These are phyloP conservation scores for Psix sp. DNA, from an alignment of 1,140 invertebrate genomes.

Conservation along the genomic window DNA sequence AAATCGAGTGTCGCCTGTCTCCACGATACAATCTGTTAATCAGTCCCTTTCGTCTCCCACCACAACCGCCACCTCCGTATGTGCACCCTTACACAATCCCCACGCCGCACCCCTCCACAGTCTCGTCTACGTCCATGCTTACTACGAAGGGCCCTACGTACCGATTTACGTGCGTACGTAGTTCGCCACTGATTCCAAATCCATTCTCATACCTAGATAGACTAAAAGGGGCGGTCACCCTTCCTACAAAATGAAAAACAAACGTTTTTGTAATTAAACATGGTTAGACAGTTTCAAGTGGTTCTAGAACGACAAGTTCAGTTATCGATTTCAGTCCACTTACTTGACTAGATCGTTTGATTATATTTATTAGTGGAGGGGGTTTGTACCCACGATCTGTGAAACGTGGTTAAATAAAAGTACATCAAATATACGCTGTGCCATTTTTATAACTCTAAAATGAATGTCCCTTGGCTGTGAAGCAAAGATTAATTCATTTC, in stretches of 20 bases:
- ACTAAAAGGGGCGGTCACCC: not conserved
- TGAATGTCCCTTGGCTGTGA: conserved; percentile 27
- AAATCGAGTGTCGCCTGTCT: conserved; percentile 76
- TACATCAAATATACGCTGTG: conserved; percentile 16
- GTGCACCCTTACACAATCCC: conserved; percentile 72
- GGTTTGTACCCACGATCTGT: too few relatives aligned
- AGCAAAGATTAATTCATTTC: conserved; percentile 24
- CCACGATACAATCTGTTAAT: conserved; percentile 76
- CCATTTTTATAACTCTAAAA: conserved; percentile 26
- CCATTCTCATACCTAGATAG: conserved; percentile 2
- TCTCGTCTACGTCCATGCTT: conserved; percentile 76
- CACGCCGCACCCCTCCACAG: conserved; percentile 73
- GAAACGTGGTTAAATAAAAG: too few relatives aligned
- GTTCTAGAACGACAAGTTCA: too few relatives aligned
- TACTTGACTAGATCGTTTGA: too few relatives aligned
- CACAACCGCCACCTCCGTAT: conserved; percentile 66
- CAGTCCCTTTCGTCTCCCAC: conserved; percentile 70
- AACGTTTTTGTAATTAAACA: conserved; percentile 12
- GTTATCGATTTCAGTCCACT: too few relatives aligned
- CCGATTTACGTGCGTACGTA: conserved; percentile 66
- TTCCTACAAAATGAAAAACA: not conserved
- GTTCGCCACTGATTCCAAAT: conserved; percentile 17
- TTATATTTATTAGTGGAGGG: too few relatives aligned
- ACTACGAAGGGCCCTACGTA: conserved; percentile 70
- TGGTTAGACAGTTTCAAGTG: too few relatives aligned